phyloP scores from a whole-genome alignment of 2,888 invertebrate species.

The Tiliacea aurago region DNA sequence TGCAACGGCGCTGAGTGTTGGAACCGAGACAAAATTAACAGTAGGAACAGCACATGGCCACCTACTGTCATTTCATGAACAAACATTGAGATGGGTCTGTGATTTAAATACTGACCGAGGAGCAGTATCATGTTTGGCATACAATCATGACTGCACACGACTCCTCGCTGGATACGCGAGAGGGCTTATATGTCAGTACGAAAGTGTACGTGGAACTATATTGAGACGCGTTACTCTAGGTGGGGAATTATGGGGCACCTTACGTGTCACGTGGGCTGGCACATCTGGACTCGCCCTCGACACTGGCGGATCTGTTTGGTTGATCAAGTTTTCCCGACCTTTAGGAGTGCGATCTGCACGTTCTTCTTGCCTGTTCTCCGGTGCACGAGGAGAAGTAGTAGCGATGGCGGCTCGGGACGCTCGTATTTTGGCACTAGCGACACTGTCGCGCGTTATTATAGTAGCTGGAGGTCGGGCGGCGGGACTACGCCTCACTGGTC shows the following conservation, averaged over 20 bases:
- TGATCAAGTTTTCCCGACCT: slow-evolving; percentile 96
- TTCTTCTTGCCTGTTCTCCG: slow-evolving; percentile 98
- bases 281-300: slow-evolving; percentile 92
- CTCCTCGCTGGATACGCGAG: slow-evolving; percentile 94
- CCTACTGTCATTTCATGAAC: slow-evolving; percentile 93
- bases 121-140: slow-evolving; percentile 95
- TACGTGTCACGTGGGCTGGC: slow-evolving; percentile 87
- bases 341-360: slow-evolving; percentile 97
- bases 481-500: slow-evolving; percentile 92
- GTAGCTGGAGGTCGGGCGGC: slow-evolving; percentile 86
- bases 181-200: slow-evolving; percentile 97
- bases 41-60: slow-evolving; percentile 98
- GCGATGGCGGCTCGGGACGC: slow-evolving; percentile 86
- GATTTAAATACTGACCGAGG: slow-evolving; percentile 93
- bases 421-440: slow-evolving; percentile 96
- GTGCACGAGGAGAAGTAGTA: slow-evolving; percentile 97
- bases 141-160: slow-evolving; percentile 96
- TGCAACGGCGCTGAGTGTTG: slow-evolving; percentile 95
- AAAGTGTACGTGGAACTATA: slow-evolving; percentile 92
- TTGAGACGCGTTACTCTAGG: slow-evolving; percentile 86
- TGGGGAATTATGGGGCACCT: slow-evolving; percentile 87
- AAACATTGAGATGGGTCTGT: slow-evolving; percentile 97
- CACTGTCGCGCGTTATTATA: slow-evolving; percentile 95
- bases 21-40: slow-evolving; percentile 94
- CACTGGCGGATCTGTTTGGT: slow-evolving; percentile 98